A percentile compares a stretch with the other conserved stretches of the same genome.
These are phyloP conservation scores for Adineta ricciae DNA, from an alignment of 2,888 invertebrate genomes.

Conservation along the genomic window DNA sequence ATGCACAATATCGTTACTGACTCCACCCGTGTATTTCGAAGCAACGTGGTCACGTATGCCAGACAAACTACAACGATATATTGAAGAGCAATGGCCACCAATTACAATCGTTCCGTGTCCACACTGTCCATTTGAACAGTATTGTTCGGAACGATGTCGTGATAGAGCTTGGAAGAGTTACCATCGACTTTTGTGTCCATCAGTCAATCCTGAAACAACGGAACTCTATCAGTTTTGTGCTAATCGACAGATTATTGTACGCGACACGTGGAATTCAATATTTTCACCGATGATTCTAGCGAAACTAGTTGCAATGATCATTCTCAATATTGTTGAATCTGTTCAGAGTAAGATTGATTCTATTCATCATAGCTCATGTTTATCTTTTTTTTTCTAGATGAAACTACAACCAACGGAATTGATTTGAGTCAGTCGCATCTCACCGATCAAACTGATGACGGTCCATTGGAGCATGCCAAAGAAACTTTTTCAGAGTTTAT, in stretches of 20 bases:
- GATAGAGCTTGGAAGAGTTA: conserved; percentile 39
- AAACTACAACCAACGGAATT: not conserved
- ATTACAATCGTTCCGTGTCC: conserved; percentile 35
- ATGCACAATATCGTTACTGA: conserved; percentile 38
- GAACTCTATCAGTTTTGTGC: conserved; percentile 38
- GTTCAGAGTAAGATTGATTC: not conserved
- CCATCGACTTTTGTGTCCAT: conserved; percentile 40
- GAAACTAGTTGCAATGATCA: conserved; percentile 39
- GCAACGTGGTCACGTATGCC: conserved; percentile 19
- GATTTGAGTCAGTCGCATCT: not conserved
- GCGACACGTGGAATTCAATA: conserved; percentile 40
- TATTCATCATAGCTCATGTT: not conserved
- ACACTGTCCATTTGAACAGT: conserved; percentile 37
- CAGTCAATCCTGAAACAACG: conserved; percentile 36
- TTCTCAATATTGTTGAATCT: conserved; percentile 36
- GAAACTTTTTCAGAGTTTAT: conserved; percentile 37
- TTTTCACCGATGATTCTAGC: conserved; percentile 40
- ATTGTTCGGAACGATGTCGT: conserved; percentile 39
- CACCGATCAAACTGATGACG: not conserved
- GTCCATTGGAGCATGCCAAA: not conserved
- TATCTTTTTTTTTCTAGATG: not conserved
- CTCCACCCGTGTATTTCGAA: conserved; percentile 39
- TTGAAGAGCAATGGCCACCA: not conserved
- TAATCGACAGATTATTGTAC: conserved; percentile 1
- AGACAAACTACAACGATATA: not conserved